Evolutionary conservation across 2,888 invertebrate species (phyloP).

Genomic region (Chaetoderma sp.): DNA sequence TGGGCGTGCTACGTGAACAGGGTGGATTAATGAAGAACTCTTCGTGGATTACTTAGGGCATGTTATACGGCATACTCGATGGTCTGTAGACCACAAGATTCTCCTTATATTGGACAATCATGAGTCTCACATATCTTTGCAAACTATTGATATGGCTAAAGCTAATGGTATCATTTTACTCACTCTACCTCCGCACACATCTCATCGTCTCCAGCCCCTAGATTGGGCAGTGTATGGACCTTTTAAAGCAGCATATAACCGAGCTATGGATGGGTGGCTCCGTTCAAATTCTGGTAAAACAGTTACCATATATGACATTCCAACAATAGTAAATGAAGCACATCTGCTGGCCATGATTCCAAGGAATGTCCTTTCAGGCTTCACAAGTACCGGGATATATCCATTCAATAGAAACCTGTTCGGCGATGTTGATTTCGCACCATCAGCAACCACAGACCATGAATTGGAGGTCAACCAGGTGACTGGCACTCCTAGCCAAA

Average conservation of each 20-base stretch:
- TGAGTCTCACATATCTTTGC: slow-evolving; percentile 16
- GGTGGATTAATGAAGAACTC: slow-evolving; percentile 20
- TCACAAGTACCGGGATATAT: not conserved
- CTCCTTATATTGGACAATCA: slow-evolving; percentile 28
- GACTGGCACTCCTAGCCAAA: no score
- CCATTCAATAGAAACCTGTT: slow-evolving; percentile 9
- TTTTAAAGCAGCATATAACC: slow-evolving; percentile 54
- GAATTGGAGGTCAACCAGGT: not conserved
- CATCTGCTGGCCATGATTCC: slow-evolving; percentile 14
- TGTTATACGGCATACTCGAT: slow-evolving; percentile 10
- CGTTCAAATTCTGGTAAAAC: slow-evolving; percentile 57
- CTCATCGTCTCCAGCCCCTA: slow-evolving; percentile 31
- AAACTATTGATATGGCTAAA: slow-evolving; percentile 19
- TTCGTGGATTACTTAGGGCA: slow-evolving; percentile 20
- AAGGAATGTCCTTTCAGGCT: slow-evolving; percentile 8
- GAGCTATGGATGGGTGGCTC: slow-evolving; percentile 60
- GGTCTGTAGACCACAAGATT: slow-evolving; percentile 11
- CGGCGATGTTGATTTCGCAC: not conserved
- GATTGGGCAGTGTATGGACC: slow-evolving; percentile 50
- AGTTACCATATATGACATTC: slow-evolving; percentile 39
- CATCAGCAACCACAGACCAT: not conserved
- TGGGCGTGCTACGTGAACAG: slow-evolving; percentile 5
- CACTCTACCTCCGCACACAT: slow-evolving; percentile 36
- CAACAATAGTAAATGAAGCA: slow-evolving; percentile 11
- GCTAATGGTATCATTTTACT: slow-evolving; percentile 32